Base-by-base conservation (phyloP, 2,113 vertebrate genomes). In the Percopsis transmontana region DNA sequence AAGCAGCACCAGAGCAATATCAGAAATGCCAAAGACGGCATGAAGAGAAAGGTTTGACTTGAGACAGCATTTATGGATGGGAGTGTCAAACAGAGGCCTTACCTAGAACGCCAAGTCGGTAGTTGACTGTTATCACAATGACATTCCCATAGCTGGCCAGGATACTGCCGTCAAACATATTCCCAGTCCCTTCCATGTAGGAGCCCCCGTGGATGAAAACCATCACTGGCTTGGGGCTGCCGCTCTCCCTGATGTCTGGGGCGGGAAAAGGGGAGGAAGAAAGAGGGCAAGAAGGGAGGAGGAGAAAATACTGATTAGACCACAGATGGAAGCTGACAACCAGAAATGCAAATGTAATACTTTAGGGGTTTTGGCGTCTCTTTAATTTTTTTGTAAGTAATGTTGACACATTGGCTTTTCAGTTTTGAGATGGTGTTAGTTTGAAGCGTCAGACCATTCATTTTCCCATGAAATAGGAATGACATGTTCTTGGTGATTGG, bases 141-240 rank as follows among this genome's bases (percentile, higher is more conserved):
- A 99, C 97, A 81, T 99, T 99, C 74, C 97, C 97, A 85, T 99
- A 99, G 93, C 97, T 99, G 85, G 97, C 96, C 93, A 99, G 92
- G 90, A 99, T 97, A 93, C 97, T 99, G 84, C 97, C 97, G 83
- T 99, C 97, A 90, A 98, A 99, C 80, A 99, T 95, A 92, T 99
- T 99, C 79, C 95, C 97, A 80, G 97, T 99, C 85, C 97, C 97
- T 93, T 99, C 97, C 97, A 99, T 99, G 88, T 99, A 99, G 66
- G 97, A 99, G 69, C 97, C 97, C 79, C 97, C 97, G 0, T 99
- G 97, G 88, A 99, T 98, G 91, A 98, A 99, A 75, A 99, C 96
- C 97, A 99, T 99, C 82, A 99, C 97, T 38, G 97, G 97, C 86
- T 99, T 99, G 77, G 97, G 97, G 88, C 96, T 97, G 83, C 97